These are phyloP conservation scores for Phaethon lepturus DNA, from an alignment of 2,113 vertebrate genomes.

Conservation along the genomic window DNA sequence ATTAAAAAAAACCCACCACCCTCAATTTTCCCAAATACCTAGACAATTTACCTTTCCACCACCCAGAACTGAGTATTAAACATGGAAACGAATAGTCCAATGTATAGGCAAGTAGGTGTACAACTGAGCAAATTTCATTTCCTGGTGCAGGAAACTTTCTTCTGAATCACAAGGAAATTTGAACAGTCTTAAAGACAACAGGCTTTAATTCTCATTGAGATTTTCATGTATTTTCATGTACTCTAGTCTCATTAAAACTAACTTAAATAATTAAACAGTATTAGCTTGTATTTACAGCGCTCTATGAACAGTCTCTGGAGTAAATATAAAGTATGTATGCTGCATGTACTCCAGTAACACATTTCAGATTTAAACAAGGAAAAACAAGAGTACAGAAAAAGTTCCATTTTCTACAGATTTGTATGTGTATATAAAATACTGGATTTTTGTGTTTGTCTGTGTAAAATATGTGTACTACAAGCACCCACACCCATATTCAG, in stretches of 20 bases:
- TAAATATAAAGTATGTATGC: neutral
- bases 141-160: neutral
- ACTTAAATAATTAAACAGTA: conserved; percentile 53
- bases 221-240: conserved; percentile 37
- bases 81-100: neutral
- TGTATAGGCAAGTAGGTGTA: neutral
- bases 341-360: neutral
- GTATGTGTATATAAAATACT: neutral
- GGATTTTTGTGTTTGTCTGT: neutral
- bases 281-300: conserved; percentile 51
- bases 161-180: neutral
- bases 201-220: conserved; percentile 11
- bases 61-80: neutral
- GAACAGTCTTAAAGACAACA: conserved; percentile 10
- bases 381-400: neutral
- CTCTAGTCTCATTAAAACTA: conserved; percentile 36
- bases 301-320: neutral
- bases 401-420: neutral
- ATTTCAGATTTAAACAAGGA: neutral
- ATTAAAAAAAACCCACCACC: neutral
- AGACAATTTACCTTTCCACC: neutral
- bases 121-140: neutral
- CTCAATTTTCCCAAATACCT: neutral
- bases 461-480: neutral
- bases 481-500: neutral